phyloP scores from a whole-genome alignment of 2,888 invertebrate species.

The Sinhomidia bicolor region DNA sequence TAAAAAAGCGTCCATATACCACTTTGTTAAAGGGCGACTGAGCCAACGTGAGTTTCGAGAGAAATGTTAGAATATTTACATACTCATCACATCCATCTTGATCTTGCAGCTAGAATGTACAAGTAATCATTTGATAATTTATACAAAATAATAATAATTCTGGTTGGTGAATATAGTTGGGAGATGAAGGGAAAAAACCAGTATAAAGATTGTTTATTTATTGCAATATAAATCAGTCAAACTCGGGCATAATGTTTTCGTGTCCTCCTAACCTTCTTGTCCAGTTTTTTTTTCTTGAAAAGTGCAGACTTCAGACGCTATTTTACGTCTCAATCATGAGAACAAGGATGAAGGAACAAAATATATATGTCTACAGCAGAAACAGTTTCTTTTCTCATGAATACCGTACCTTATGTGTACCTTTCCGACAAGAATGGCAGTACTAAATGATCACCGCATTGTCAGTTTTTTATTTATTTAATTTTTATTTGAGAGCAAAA shows the following conservation, averaged over 20 bases:
- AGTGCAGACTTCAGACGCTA: neutral
- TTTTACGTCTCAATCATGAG: neutral
- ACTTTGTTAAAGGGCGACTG: neutral
- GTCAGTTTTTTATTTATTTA: conserved; percentile 15
- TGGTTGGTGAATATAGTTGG: no score
- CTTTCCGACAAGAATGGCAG: neutral
- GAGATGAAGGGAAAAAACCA: neutral
- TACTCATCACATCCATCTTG: conserved; percentile 27
- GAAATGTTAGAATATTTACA: conserved; percentile 18
- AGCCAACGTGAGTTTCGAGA: no score
- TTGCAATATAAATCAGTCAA: conserved; percentile 26
- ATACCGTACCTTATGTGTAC: neutral
- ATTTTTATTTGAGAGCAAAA: no score
- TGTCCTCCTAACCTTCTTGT: neutral
- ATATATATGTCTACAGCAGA: neutral
- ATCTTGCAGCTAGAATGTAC: neutral
- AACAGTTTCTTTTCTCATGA: neutral
- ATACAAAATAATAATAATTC: no score
- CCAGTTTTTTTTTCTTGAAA: no score
- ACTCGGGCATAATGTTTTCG: neutral
- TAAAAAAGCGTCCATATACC: neutral
- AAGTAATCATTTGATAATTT: conserved; percentile 11
- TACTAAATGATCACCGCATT: neutral
- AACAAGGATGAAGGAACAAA: no score
- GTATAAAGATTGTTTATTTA: neutral